These are phyloP conservation scores for Eolophus roseicapilla DNA, from an alignment of 2,113 vertebrate genomes.

Conservation along the genomic window DNA sequence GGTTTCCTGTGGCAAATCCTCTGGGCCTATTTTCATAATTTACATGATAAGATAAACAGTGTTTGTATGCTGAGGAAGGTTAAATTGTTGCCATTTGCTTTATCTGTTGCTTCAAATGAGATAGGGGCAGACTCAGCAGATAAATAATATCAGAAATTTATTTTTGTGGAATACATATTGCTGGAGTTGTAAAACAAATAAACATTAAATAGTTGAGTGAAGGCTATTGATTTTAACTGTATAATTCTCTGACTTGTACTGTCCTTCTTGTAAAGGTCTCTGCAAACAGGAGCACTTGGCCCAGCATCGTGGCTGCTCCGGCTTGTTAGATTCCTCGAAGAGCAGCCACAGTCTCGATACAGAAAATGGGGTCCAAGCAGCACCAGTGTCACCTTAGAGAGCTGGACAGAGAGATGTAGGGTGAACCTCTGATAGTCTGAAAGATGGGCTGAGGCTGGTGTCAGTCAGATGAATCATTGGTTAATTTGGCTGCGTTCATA, in stretches of 20 bases:
- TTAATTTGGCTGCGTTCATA: not conserved
- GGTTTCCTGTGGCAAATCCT: not conserved
- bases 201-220: not conserved
- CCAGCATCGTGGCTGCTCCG: not conserved
- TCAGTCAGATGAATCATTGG: not conserved
- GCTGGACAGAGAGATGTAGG: not conserved
- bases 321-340: not conserved
- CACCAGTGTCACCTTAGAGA: not conserved
- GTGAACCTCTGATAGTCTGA: not conserved
- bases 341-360: rapidly evolving
- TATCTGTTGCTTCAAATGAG: not conserved
- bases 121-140: not conserved
- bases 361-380: not conserved
- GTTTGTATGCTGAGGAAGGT: constrained; percentile 17
- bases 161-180: not conserved
- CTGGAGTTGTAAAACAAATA: not conserved
- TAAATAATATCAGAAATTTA: not conserved
- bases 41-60: constrained; percentile 34
- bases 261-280: not conserved
- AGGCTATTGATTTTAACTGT: not conserved
- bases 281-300: not conserved
- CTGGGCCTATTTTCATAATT: constrained; percentile 39
- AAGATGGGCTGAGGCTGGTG: not conserved
- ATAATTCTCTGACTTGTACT: not conserved
- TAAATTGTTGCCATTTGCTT: constrained; percentile 13